phyloP scores from a whole-genome alignment of 2,888 invertebrate genomes.

The Globia sparganii region DNA sequence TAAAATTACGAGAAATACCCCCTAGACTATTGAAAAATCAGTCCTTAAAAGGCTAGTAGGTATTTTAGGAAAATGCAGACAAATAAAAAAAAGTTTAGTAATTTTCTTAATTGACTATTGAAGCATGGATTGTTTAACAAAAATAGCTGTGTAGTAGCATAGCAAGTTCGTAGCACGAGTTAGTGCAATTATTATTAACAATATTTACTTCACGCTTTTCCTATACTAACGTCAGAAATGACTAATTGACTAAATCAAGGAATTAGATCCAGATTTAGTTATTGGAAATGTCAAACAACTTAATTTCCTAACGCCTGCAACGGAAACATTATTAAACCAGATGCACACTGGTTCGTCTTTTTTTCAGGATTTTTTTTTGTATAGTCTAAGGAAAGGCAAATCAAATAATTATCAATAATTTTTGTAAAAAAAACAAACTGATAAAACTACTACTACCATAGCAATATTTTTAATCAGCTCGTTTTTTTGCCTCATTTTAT shows the following conservation, averaged over 20 bases:
- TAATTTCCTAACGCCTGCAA: background rate
- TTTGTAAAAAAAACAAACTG: background rate
- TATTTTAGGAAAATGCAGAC: background rate
- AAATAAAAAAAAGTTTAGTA: background rate
- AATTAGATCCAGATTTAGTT: background rate
- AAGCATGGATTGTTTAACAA: background rate
- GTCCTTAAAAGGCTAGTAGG: background rate
- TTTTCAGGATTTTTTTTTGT: background rate
- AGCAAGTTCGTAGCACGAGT: background rate
- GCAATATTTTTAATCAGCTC: background rate
- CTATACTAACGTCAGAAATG: background rate
- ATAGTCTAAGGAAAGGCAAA: background rate
- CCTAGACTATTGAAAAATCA: background rate
- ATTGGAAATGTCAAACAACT: background rate
- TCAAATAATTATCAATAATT: too few species aligned
- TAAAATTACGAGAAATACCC: background rate
- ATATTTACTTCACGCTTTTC: background rate
- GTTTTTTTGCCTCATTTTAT: slow-evolving; percentile 28
- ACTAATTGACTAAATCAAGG: background rate
- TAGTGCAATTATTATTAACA: background rate
- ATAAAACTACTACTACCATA: background rate
- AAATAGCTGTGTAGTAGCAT: background rate
- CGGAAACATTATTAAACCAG: background rate
- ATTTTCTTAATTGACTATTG: background rate
- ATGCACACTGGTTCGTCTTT: background rate